These are phyloP conservation scores for Neomonachus schauinslandi DNA, from an alignment of 2,113 vertebrate genomes.

Conservation along the genomic window DNA sequence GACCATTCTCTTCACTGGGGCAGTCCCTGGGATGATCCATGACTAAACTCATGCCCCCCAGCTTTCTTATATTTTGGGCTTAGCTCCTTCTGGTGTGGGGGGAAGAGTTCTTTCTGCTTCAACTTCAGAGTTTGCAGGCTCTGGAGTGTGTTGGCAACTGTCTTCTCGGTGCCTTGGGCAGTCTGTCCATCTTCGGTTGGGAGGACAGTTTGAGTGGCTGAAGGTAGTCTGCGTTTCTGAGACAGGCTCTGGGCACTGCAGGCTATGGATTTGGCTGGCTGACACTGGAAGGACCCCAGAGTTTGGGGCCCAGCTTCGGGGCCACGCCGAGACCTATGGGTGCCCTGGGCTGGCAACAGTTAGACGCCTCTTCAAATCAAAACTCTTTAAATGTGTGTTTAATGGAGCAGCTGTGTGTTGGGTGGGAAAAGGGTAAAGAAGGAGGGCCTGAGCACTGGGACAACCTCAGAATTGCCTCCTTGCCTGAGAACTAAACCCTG, in stretches of 20 bases:
- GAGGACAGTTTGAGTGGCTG: background rate
- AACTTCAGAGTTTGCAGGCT: background rate
- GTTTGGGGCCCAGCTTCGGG: background rate
- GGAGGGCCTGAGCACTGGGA: background rate
- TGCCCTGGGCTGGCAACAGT: background rate
- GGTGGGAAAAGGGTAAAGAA: background rate
- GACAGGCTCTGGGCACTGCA: background rate
- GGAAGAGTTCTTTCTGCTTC: background rate
- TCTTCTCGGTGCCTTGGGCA: background rate
- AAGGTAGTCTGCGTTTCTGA: background rate
- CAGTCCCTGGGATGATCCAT: background rate
- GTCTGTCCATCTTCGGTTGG: fast-evolving
- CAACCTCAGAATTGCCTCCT: background rate
- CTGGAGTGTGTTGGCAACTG: background rate
- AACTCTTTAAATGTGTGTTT: background rate
- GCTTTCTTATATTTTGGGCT: background rate
- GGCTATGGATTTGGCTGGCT: background rate
- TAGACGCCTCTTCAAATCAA: background rate
- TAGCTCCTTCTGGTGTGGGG: background rate
- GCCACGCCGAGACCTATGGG: background rate
- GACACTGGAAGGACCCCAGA: background rate
- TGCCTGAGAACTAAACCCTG: background rate
- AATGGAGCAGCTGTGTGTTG: background rate
- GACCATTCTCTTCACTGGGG: background rate
- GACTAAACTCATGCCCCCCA: background rate